Evolutionary conservation across 2,888 invertebrate species (phyloP), one percentile per base, ranked within the genome.

Genomic region (Hydrotaea diabolus): DNA sequence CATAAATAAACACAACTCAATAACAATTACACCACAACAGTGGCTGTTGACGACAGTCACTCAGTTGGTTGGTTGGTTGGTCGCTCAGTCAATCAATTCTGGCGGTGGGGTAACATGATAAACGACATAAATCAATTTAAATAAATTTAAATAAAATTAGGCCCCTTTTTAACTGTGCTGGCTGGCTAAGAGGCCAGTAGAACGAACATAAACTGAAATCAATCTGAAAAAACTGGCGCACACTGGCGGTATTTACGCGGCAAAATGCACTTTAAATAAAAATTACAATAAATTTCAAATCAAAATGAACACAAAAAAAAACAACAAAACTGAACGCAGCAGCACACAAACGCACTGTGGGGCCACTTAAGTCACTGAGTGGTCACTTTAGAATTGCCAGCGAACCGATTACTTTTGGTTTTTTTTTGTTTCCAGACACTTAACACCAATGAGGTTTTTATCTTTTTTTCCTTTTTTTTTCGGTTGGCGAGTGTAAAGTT

Each of bases 61-160:
- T 31, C 31, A 31, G 31, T 31, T 7, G 7, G 31, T 7, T 31
- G 31, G 31, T 31, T 7, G 31, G 31, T 31, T n/a, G n/a, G n/a
- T n/a, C n/a, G n/a, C n/a, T n/a, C n/a, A n/a, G n/a, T n/a, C n/a
- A n/a, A n/a, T n/a, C n/a, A n/a, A n/a, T n/a, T n/a, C n/a, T n/a
- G n/a, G n/a, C n/a, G n/a, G n/a, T n/a, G n/a, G n/a, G 72, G 76
- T 79, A 85, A 85, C 66, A 74, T 75, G 74, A 80, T 82, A 1
- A 75, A 80, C 77, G 77, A 85, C 85, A 85, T 85, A 85, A 85
- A 77, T 80, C 82, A 82, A 80, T 75, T 83, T 74, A 74, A 66
- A 46, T 13, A 49, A 62, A 59, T 59, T 59, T 59, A 59, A 59
- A 78, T 43, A 46, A 74, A 78, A 72, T 79, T 53, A 79, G 72